Evolutionary conservation across 2,113 vertebrate species (phyloP).

Genomic region (Macheiramphus alcinus): DNA sequence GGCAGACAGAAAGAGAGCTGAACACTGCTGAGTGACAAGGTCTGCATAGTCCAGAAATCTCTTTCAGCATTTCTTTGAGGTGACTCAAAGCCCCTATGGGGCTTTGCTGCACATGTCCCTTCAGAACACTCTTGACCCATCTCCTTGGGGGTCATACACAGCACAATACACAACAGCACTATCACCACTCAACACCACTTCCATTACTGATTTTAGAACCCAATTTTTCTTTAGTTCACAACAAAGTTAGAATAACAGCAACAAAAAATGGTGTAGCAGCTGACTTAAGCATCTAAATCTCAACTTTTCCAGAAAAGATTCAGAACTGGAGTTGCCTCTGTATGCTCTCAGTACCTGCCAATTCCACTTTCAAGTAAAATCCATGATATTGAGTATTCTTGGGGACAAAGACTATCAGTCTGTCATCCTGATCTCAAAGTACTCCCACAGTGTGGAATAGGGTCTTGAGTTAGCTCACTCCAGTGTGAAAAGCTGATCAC

Average conservation of each 20-base stretch:
- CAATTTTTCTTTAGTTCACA: not conserved
- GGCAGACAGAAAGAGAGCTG: not conserved
- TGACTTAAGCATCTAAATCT: not conserved
- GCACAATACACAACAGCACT: not conserved
- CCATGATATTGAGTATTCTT: not conserved
- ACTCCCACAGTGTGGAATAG: not conserved
- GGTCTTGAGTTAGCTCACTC: not conserved
- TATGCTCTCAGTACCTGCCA: not conserved
- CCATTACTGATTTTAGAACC: not conserved
- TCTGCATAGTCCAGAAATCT: not conserved
- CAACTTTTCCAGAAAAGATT: not conserved
- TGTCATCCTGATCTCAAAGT: not conserved
- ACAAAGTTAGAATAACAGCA: not conserved
- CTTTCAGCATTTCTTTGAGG: not conserved
- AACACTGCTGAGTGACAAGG: not conserved
- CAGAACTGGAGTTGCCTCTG: not conserved
- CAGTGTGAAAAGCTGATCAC: not conserved
- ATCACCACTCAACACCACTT: not conserved
- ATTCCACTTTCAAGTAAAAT: not conserved
- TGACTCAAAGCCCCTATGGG: fast-evolving
- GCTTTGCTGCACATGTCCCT: not conserved
- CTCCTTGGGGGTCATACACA: fast-evolving
- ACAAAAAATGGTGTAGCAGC: not conserved
- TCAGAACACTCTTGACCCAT: not conserved
- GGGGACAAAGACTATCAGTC: not conserved